Evolutionary conservation across 2,113 vertebrate genomes (phyloP), one percentile per base, ranked within the genome.

Genomic region (Scomber japonicus): DNA sequence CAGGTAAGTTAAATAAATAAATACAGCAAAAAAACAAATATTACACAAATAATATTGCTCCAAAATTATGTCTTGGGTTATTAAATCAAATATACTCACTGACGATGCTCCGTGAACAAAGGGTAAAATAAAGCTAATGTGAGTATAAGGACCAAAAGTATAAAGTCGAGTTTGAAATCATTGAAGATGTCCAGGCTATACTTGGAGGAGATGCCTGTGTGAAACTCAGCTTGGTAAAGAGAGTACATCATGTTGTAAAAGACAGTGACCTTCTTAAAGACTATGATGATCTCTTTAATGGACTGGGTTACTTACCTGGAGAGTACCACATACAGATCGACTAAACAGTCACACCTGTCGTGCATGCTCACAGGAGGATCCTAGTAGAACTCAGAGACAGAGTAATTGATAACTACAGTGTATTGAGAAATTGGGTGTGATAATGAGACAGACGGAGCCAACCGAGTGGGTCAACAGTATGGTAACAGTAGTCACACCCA

Each of bases 401-500:
- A 72, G 60, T 69, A 49, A 10, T 59, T 35, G 48, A 10, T 35
- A 65, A 15, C 35, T 82, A 15, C 48, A 71, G 1, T 6, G 1
- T 16, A 74, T 84, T 15, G 31, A 71, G 19, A 13, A 45, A 5
- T 24, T 72, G 67, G 63, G 61, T 7, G 68, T 74, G 0, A 80
- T 62, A 3, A 4, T 50, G 24, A 78, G 45, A n/a, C 75, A 77
- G 16, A 84, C 51, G 17, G 69, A 72, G 21, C 73, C 61, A 24
- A 68, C 56, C 11, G 69, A 82, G 5, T 75, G 71, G 80, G 64
- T 79, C 0, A 71, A 72, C 14, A 46, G 59, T 21, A 60, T 83
- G 44, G 35, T 71, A 5, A 72, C 66, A 44, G 64, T 86, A 2
- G 59, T 62, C 12, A 83, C 21, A 49, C 60, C 70, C 14, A 62